Conservation (phyloP, 2,113 vertebrate species). For the Eretmochelys imbricata region DNA sequence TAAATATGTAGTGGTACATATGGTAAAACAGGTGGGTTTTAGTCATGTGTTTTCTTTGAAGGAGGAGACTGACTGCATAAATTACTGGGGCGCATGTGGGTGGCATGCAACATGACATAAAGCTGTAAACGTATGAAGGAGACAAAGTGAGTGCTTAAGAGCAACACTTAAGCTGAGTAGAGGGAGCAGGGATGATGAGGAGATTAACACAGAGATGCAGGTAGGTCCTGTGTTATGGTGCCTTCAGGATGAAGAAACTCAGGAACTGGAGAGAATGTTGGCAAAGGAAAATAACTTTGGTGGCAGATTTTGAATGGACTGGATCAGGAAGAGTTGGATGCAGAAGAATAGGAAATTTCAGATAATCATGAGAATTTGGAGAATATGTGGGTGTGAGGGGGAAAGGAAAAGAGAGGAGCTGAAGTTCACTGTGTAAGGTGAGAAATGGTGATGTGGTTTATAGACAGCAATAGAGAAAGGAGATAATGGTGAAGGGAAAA, state of each 20-base stretch:
- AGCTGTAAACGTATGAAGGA: background rate
- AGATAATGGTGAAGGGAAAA: background rate
- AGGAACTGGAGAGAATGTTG: background rate
- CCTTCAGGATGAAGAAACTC: background rate
- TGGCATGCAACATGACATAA: background rate
- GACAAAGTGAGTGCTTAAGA: background rate
- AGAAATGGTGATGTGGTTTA: fast-evolving
- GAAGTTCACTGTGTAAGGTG: background rate
- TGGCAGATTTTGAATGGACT: background rate
- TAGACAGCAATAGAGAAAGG: background rate
- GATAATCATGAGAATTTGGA: background rate
- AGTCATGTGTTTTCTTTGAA: background rate
- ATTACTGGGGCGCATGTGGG: background rate
- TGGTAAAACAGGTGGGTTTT: too few relatives aligned
- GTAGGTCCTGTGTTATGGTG: background rate
- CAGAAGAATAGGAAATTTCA: background rate
- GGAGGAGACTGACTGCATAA: background rate
- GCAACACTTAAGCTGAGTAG: background rate
- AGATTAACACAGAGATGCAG: background rate
- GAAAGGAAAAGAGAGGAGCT: background rate
- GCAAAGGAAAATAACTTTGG: background rate
- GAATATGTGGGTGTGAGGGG: background rate
- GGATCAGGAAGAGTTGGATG: background rate
- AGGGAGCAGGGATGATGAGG: background rate
- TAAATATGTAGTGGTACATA: background rate